Evolutionary conservation across 1,140 invertebrate species (phyloP).

Genomic region (Steinernema feltiae): DNA sequence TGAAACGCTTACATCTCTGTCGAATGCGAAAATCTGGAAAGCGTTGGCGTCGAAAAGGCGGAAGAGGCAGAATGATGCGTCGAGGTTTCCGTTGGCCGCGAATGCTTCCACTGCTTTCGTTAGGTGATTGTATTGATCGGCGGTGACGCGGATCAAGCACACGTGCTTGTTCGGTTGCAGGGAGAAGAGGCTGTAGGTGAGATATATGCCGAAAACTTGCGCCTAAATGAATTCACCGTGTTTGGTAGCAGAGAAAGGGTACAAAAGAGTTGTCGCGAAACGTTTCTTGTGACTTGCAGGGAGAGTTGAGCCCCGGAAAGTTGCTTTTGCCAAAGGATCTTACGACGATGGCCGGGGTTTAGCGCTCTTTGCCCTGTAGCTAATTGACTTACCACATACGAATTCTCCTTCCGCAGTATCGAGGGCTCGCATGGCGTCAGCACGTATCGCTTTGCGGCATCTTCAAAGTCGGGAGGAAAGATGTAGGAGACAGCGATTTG

Average conservation of each 20-base stretch:
- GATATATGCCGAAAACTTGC: constrained; percentile 1
- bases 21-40: neutral
- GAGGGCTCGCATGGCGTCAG: neutral
- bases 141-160: neutral
- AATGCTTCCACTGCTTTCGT: neutral
- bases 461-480: neutral
- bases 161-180: neutral
- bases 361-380: no score
- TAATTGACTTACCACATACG: neutral
- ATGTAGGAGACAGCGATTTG: neutral
- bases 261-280: no score
- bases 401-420: neutral
- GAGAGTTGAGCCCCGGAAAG: no score
- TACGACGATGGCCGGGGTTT: no score
- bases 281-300: no score
- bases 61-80: constrained; percentile 6
- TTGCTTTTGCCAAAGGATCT: no score
- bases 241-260: neutral
- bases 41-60: neutral
- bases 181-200: neutral
- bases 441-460: neutral
- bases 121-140: neutral
- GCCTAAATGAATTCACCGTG: neutral
- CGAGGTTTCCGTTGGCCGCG: neutral
- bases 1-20: neutral